Evolutionary conservation across 2,888 invertebrate species (phyloP), one percentile per base, ranked within the genome.

Genomic region (Mythimna albipuncta): DNA sequence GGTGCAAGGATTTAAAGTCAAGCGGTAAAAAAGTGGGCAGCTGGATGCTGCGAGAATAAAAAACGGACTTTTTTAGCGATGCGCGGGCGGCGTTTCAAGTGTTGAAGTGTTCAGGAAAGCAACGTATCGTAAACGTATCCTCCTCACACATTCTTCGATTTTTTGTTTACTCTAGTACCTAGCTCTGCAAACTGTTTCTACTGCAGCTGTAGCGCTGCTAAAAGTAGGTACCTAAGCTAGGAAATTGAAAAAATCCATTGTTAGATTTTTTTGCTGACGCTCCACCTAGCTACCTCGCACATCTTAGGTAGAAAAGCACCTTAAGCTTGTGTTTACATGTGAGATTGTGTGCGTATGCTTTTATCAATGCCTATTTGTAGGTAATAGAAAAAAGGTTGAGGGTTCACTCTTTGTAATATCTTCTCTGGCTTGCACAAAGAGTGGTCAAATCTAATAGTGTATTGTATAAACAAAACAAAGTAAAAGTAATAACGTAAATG

Each of bases 361-460:
- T 67, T 21, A 68, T 67, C 54, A 41, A 55, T 76, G 2, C 11
- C 35, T 41, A 66, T 69, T 50, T 52, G 41, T 41, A 35, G 2
- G 38, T 59, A 58, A 80, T 64, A 19, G 38, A 69, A 75, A 62
- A 69, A 52, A 80, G 58, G 64, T 64, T 59, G 52, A 32, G 58
- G 35, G n/a, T 7, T n/a, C 35, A 16, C 21, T 76, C 62, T 64
- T 69, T 77, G 63, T 64, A 54, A 59, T 70, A 58, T 64, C 11
- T 57, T 21, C 11, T 47, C 26, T 54, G 54, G 7, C 32, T 41
- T 57, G 57, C 11, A 69, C 50, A 69, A 61, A 76, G 61, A 16
- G 21, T 47, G 32, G 6, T 67, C 13, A 1, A 10, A 59, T 19
- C 13, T 41, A 68, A 68, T 74, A 75, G 13, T 47, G 38, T 13